phyloP scores from a whole-genome alignment of 2,888 invertebrate genomes.

The Pogonocherus hispidulus region DNA sequence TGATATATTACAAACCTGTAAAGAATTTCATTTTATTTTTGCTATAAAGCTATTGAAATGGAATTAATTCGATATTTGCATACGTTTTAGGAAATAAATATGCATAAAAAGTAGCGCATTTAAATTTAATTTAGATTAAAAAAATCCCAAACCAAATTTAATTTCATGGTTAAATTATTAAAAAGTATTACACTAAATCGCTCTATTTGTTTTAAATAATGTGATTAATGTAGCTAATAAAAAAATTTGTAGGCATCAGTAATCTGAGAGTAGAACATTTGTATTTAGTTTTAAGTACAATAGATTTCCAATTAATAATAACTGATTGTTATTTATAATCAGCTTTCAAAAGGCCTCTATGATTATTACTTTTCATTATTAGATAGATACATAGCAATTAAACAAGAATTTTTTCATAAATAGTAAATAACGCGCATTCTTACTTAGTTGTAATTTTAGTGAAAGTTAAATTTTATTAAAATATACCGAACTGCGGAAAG shows the following conservation, averaged over 20 bases:
- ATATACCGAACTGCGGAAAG: too few relatives aligned
- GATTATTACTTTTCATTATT: too few relatives aligned
- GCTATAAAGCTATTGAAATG: not conserved
- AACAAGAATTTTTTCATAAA: not conserved
- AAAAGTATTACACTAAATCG: slow-evolving; percentile 14
- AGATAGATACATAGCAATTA: not conserved
- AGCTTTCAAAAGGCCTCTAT: not conserved
- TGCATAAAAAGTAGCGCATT: not conserved
- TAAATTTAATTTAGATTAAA: not conserved
- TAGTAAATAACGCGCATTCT: not conserved
- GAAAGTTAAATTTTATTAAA: not conserved
- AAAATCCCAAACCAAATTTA: slow-evolving; percentile 1
- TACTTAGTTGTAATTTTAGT: not conserved
- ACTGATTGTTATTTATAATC: not conserved
- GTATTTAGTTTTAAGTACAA: not conserved
- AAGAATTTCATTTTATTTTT: not conserved
- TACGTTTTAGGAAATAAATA: not conserved
- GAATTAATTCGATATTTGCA: not conserved
- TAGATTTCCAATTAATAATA: not conserved
- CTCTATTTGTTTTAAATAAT: slow-evolving; percentile 17
- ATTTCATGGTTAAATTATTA: slow-evolving; percentile 16
- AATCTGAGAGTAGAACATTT: not conserved
- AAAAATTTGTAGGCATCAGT: not conserved
- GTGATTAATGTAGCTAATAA: not conserved
- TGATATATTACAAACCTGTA: too few relatives aligned